Evolutionary conservation across 30 jellyfish, hydroid and myxozoan genomes (phyloP).

Genomic region (Cassiopea xamachana): DNA sequence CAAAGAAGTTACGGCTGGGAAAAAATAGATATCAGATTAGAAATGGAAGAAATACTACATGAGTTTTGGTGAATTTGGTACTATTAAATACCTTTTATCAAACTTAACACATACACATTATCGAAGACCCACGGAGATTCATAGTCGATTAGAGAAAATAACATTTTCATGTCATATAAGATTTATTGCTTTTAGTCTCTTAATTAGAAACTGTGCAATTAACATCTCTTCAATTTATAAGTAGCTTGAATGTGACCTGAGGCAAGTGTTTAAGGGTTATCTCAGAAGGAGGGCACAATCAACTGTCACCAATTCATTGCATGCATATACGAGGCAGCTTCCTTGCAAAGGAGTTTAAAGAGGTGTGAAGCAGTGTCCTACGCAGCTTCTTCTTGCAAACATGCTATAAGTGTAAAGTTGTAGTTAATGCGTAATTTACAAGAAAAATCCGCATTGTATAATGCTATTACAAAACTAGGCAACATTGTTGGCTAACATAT

Average conservation of each 20-base stretch:
- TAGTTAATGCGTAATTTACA: not conserved
- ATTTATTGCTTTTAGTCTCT: not conserved
- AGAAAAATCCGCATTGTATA: not conserved
- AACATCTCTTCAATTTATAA: not conserved
- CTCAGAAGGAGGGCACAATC: constrained; percentile 20
- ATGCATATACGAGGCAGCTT: constrained; percentile 13
- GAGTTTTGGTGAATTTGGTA: not conserved
- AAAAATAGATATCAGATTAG: too few relatives aligned
- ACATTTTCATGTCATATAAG: not conserved
- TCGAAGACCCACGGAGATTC: not conserved
- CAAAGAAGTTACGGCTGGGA: too few relatives aligned
- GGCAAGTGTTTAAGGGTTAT: not conserved
- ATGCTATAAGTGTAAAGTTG: not conserved
- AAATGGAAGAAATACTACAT: too few relatives aligned
- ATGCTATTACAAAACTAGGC: too few relatives aligned
- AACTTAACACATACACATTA: not conserved
- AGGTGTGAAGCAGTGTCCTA: constrained; percentile 14
- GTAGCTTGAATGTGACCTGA: constrained; percentile 19
- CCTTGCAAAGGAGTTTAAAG: constrained; percentile 6
- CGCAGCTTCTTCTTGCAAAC: not conserved
- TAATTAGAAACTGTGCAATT: not conserved
- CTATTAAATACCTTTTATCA: not conserved
- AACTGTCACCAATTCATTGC: constrained; percentile 16
- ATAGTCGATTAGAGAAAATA: not conserved
- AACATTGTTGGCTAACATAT: too few relatives aligned